Conservation (phyloP, 2,888 invertebrate genomes). For the Poecilobothrus nobilitatus region DNA sequence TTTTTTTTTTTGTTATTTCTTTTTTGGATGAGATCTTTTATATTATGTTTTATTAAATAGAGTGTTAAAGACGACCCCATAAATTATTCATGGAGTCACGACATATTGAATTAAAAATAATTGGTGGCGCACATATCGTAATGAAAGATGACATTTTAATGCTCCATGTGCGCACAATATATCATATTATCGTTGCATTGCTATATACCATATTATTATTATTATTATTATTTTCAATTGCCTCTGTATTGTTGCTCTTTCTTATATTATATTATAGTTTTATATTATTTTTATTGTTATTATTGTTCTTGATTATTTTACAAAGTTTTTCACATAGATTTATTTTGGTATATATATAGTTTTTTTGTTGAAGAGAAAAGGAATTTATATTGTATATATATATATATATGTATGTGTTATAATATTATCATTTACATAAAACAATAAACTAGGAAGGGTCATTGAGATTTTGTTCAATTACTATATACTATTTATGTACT, state of each 20-base stretch:
- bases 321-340: too few species aligned
- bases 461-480: neutral
- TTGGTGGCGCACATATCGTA: constrained; percentile 3
- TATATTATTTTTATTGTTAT: too few species aligned
- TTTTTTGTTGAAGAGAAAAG: too few species aligned
- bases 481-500: neutral
- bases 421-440: neutral
- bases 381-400: too few species aligned
- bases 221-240: neutral
- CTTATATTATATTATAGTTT: too few species aligned
- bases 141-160: constrained; percentile 6
- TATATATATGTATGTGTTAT: too few species aligned
- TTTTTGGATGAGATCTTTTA: neutral
- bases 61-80: constrained; percentile 6
- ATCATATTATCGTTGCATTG: neutral
- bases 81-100: constrained; percentile 4
- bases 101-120: neutral
- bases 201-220: neutral
- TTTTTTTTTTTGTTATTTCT: neutral
- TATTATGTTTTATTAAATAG: neutral
- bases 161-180: neutral
- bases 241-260: too few species aligned
- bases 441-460: neutral
- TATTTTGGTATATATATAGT: too few species aligned
- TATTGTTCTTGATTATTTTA: too few species aligned